Base-by-base conservation (phyloP, 2,797 vertebrate species). In the Onychomys torridus region DNA sequence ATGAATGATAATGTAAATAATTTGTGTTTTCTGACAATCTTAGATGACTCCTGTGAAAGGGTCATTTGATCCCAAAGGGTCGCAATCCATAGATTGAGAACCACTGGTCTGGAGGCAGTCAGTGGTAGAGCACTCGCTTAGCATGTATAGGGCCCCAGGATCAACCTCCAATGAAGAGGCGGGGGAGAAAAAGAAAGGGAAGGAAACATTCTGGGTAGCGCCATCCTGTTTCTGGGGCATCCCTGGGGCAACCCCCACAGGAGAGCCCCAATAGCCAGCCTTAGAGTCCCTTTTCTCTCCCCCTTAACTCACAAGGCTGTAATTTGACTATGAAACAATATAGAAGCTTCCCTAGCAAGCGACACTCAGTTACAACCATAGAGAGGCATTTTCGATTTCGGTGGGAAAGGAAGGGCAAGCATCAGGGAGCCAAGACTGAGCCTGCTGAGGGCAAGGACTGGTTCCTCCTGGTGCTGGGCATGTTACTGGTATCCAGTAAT, bases 181-280 rank as follows among this genome's bases (percentile, higher is more conserved):
- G 32, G 27, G 16, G 59, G 27, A 40, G 37, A 32, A 40, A 40
- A 89, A 34, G 4, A 73, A 75, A 57, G 27, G 9, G 37, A 14
- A 23, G n/a, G 32, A 25, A 77, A 17, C 32, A 65, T 27, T 77
- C 37, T 63, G 19, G 29, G 55, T 40, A 73, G 43, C 49, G 5
- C 13, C 43, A 9, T n/a, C 6, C 21, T 23, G 37, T 43, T 23
- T 65, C n/a, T 76, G 29, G 63, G 40, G 71, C 3, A 19, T 59
- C 16, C 2, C 13, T 4, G 21, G 21, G n/a, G 37, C 25, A 59
- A 37, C 67, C 13, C 52, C 59, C 12, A 13, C 57, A 0, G 0
- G 81, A 81, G 61, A 23, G 3, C 82, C 37, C 63, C 25, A 93
- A 55, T 1, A 29, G 59, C 69, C 83, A 92, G 91, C 63, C 5